Conservation (phyloP, 2,113 vertebrate species). For the Entelurus aequoreus region DNA sequence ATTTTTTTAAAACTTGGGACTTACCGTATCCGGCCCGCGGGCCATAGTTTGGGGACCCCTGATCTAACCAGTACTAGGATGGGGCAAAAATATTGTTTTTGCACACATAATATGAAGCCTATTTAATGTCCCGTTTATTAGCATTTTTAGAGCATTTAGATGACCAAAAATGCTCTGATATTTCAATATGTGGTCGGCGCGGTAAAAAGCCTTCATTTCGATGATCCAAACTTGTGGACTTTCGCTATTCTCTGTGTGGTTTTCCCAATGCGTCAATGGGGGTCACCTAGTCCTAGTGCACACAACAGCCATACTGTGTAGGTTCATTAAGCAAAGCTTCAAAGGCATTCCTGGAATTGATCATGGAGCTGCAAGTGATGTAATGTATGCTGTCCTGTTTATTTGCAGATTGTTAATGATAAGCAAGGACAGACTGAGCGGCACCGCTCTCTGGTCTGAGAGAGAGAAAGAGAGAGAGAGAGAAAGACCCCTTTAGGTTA, state of each 20-base stretch:
- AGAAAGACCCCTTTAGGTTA: conserved; percentile 28
- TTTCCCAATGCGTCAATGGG: conserved; percentile 18
- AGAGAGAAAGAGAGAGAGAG: conserved; percentile 49
- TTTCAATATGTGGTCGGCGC: background rate
- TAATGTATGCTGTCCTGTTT: conserved; percentile 73
- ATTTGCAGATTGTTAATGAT: conserved; percentile 76
- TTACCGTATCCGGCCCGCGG: too few species aligned
- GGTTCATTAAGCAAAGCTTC: conserved; percentile 69
- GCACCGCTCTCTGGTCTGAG: conserved; percentile 62
- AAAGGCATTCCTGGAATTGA: conserved; percentile 73
- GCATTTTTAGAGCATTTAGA: background rate
- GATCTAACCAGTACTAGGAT: too few species aligned
- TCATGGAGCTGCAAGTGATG: conserved; percentile 69
- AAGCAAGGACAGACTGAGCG: conserved; percentile 70
- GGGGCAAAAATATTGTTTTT: too few species aligned
- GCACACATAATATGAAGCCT: too few species aligned
- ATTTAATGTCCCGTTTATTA: background rate
- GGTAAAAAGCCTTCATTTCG: too few species aligned
- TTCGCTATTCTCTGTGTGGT: background rate
- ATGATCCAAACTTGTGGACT: background rate
- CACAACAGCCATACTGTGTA: conserved; percentile 43
- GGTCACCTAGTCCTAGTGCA: conserved; percentile 31
- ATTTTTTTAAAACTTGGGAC: too few species aligned
- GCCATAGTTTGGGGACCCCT: too few species aligned
- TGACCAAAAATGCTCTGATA: background rate